Percentiles rank a stretch among this genome's conserved stretches.
Conservation (phyloP, 2,888 invertebrate species). For the Galerucella pusilla region DNA sequence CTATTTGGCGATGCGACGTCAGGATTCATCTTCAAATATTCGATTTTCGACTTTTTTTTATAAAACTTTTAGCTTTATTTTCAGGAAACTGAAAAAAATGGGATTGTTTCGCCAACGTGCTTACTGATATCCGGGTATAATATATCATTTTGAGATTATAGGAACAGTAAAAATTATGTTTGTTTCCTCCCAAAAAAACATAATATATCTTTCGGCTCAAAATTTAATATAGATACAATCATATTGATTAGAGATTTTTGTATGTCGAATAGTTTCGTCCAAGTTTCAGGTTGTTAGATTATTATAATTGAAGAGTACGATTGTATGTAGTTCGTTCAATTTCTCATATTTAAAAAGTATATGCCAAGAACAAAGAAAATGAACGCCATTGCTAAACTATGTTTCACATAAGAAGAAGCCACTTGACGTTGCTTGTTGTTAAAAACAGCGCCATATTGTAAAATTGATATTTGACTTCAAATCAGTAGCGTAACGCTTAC, state of each 20-base stretch:
- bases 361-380: no score
- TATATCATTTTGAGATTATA: constrained; percentile 18
- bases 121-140: constrained; percentile 15
- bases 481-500: no score
- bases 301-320: no score
- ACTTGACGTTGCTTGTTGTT: no score
- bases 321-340: no score
- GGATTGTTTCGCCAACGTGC: constrained; percentile 5
- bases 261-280: neutral
- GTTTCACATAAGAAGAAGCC: no score
- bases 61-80: constrained; percentile 11
- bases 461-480: no score
- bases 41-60: constrained; percentile 7
- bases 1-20: constrained; percentile 7
- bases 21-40: constrained; percentile 9
- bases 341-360: no score
- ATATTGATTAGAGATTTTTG: neutral
- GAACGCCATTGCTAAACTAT: no score
- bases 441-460: no score
- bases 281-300: neutral
- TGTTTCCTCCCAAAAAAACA: neutral
- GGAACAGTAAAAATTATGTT: neutral
- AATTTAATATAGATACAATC: neutral
- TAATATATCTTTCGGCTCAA: neutral
- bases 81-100: constrained; percentile 17